These are phyloP conservation scores for Synanthedon myopaeformis DNA, from an alignment of 2,888 invertebrate species.

Conservation along the genomic window DNA sequence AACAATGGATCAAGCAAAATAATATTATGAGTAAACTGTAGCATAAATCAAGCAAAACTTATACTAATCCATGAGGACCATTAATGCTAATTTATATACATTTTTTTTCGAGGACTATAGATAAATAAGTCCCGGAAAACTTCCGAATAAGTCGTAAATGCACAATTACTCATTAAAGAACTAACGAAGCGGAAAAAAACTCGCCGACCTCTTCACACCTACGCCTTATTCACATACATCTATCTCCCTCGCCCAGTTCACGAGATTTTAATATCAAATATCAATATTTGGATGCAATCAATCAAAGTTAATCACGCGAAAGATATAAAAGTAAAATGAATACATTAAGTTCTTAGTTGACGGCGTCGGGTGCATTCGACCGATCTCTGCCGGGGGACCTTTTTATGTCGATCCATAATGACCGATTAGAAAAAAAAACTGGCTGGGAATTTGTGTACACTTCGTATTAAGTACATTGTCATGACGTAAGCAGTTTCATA, in stretches of 20 bases:
- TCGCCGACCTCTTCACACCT: slow-evolving; percentile 15
- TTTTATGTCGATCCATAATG: slow-evolving; percentile 50
- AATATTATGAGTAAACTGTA: no score
- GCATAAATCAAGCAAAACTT: no score
- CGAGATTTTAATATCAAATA: slow-evolving; percentile 52
- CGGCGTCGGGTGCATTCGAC: slow-evolving; percentile 45
- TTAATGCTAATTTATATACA: no score
- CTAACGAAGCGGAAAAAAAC: slow-evolving; percentile 24
- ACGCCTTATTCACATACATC: slow-evolving; percentile 12
- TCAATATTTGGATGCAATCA: slow-evolving; percentile 68
- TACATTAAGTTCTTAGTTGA: slow-evolving; percentile 54
- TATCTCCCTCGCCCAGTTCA: slow-evolving; percentile 24
- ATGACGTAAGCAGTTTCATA: slow-evolving; percentile 55
- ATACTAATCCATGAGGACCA: no score
- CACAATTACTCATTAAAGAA: slow-evolving; percentile 26
- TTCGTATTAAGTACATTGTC: slow-evolving; percentile 47
- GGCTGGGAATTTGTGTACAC: slow-evolving; percentile 38
- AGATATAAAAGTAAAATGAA: slow-evolving; percentile 67
- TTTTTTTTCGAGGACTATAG: no score
- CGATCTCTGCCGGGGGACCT: slow-evolving; percentile 29
- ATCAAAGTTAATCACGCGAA: slow-evolving; percentile 69
- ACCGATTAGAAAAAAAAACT: slow-evolving; percentile 52
- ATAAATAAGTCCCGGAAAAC: slow-evolving; percentile 5
- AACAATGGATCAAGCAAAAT: no score
- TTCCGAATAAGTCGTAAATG: slow-evolving; percentile 30